Base-by-base conservation (phyloP, 2,888 invertebrate genomes). In the Hedychridium roseum region DNA sequence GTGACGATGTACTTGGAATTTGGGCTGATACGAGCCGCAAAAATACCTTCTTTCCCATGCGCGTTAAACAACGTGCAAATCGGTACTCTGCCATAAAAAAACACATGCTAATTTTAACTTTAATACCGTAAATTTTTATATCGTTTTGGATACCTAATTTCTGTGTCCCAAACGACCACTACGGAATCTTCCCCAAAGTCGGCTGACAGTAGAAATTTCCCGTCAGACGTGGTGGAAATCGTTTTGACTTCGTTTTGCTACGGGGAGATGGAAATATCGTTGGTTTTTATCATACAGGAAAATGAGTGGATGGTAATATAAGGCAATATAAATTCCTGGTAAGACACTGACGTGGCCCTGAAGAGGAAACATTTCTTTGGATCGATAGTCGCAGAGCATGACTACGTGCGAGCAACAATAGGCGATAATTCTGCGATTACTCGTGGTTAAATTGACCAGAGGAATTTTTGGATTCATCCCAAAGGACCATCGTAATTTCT, bases 371-470 rank as follows among this genome's bases (percentile, higher is more conserved):
- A 87, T 86, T 46, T 81, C 74, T 40, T 85, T 84, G 3, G 79
- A 80, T 28, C 80, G 80, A 80, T 86, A 87, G 77, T 89, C 83
- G 71, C 86, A 88, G 1, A 89, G 66, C 5, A 89, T 80, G 0
- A 82, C 85, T 43, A 83, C 82, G 75, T 89, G 88, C 4, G 84
- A 82, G 34, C 86, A 85, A 0, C 86, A 82, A 65, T 88, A 89
- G 70, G 87, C 85, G 9, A 85, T 79, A 1, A 80, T 68, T 6
- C 82, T 82, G 48, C 82, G 80, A 23, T 81, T 81, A 2, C 75
- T 68, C 3, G 76, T 77, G 38, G 85, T 86, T 54, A 89, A 68
- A 70, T 88, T 88, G 42, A 86, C 76, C 3, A 87, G 80, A 1
- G 84, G 84, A 1, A 83, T 82, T 51, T 80, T 81, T 1, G 82